Evolutionary conservation across 2,797 vertebrate species (phyloP).

Genomic region (Schizothorax lantsangensis): DNA sequence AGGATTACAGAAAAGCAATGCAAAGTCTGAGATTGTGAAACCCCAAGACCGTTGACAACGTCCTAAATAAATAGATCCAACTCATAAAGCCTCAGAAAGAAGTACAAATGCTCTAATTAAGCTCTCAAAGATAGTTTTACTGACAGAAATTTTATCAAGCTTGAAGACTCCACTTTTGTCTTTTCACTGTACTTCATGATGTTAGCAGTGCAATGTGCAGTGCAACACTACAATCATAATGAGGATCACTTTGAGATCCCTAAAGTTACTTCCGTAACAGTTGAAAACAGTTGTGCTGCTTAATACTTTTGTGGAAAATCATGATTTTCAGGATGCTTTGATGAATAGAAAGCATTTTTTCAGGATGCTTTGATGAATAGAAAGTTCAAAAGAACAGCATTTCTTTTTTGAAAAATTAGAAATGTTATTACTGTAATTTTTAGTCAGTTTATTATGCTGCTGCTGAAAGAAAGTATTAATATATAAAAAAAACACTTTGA

Average conservation of each 20-base stretch:
- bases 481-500: background rate
- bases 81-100: background rate
- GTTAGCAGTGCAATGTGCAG: background rate
- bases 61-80: background rate
- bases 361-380: background rate
- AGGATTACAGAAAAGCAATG: background rate
- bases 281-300: background rate
- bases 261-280: background rate
- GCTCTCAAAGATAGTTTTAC: background rate
- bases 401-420: background rate
- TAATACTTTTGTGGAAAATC: background rate
- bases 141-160: background rate
- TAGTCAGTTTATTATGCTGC: background rate
- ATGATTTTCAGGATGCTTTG: background rate
- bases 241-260: background rate
- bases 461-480: background rate
- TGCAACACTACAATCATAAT: background rate
- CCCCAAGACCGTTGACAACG: background rate
- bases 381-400: background rate
- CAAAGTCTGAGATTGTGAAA: constrained; percentile 23
- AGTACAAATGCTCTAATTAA: background rate
- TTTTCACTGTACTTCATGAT: background rate
- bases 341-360: background rate
- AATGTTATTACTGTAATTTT: background rate
- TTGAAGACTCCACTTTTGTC: background rate